phyloP scores from a whole-genome alignment of 2,113 vertebrate genomes.

The Zapornia atra region DNA sequence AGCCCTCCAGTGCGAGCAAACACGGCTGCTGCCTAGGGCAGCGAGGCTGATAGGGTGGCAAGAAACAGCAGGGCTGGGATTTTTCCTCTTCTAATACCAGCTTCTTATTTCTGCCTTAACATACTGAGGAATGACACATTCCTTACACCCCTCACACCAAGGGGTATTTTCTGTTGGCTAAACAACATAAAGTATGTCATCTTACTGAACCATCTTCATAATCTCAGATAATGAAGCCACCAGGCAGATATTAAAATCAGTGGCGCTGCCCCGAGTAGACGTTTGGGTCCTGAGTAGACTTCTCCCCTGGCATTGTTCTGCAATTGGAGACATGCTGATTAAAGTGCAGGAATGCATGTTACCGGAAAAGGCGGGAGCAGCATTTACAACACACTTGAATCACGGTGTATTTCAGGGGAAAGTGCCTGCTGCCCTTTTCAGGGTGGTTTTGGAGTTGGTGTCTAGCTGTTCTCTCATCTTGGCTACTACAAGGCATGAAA shows the following conservation, averaged over 20 bases:
- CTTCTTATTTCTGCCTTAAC: conserved; percentile 26
- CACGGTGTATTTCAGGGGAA: background rate
- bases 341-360: conserved; percentile 27
- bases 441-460: background rate
- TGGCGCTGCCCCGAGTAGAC: conserved; percentile 7
- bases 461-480: background rate
- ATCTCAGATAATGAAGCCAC: conserved; percentile 55
- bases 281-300: conserved; percentile 17
- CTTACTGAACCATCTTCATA: conserved; percentile 32
- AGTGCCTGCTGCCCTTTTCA: background rate
- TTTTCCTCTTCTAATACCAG: conserved; percentile 47
- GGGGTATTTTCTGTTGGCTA: conserved; percentile 61
- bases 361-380: background rate
- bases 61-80: conserved; percentile 48
- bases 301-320: conserved; percentile 38
- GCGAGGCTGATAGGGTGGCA: conserved; percentile 32
- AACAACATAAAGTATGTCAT: conserved; percentile 39
- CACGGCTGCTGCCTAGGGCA: conserved; percentile 49
- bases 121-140: conserved; percentile 47
- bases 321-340: conserved; percentile 24
- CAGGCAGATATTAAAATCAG: conserved; percentile 53
- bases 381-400: background rate
- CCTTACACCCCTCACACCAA: conserved; percentile 44
- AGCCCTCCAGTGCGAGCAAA: conserved; percentile 30
- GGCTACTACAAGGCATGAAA: background rate